Evolutionary conservation across 2,888 invertebrate genomes (phyloP), one percentile per base, ranked within the genome.

Genomic region (Conus canariensis): DNA sequence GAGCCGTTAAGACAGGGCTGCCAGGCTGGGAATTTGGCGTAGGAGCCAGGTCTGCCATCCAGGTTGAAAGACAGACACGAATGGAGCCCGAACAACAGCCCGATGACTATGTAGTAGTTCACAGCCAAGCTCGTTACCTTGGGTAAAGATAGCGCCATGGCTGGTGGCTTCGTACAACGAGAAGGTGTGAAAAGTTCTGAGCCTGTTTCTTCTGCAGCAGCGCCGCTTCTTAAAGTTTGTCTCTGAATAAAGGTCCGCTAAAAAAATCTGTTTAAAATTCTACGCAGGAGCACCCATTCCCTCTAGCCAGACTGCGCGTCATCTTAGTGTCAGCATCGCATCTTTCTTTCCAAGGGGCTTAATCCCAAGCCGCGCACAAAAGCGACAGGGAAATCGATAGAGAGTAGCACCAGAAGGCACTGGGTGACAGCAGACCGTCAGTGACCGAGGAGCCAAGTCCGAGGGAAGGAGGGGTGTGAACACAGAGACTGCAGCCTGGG

Each of bases 1-100:
- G 98, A 98, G 85, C 99, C 99, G 96, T 99, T 99, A 19, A 98
- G 97, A 0, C 98, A 99, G 58, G 96, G 98, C 95, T 98, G 98
- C 99, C 99, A 99, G 96, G 98, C 98, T 74, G 98, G 97, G 96
- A 98, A 99, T 95, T 98, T 98, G 90, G 98, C 98, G 97, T 98
- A 99, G 14, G 98, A 98, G 96, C 98, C 98, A 93, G 98, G 97
- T 56, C 74, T 74, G 45, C 98, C 99, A 96, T 99, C 94, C 59
- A 95, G 92, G 86, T 94, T 92, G 91, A 94, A 93, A 10, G 91
- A 82, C 59, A 16, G 14, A 25, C 89, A 89, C 8, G 83, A n/a
- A 7, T 89, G 89, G 56, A 89, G 85, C 0, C 85, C 9, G 59
- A 45, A 67, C 89, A 85, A 59, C 56, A 89, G 70, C 1, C 25